Percentiles rank a stretch among this genome's conserved stretches.
Evolutionary conservation across 2,888 invertebrate genomes (phyloP).

Genomic region (Synergus itoensis): DNA sequence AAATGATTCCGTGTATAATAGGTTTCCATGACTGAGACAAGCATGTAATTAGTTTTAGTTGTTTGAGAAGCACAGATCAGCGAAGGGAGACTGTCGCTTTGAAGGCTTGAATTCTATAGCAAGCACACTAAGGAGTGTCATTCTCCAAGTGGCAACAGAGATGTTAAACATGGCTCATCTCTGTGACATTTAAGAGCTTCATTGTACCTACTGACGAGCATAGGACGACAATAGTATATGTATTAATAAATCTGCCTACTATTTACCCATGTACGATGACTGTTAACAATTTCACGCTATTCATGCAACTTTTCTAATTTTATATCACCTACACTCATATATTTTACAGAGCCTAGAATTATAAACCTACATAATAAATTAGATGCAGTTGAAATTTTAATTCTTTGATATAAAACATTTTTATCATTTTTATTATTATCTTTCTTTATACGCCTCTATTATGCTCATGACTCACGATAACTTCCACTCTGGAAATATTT

Average conservation of each 20-base stretch:
- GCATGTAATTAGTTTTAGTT: background rate
- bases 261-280: slow-evolving; percentile 11
- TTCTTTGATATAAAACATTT: background rate
- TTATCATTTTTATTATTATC: background rate
- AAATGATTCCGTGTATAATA: background rate
- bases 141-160: slow-evolving; percentile 8
- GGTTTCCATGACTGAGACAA: background rate
- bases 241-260: slow-evolving; percentile 17
- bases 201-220: slow-evolving; percentile 14
- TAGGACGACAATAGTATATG: background rate
- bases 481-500: background rate
- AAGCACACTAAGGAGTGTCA: slow-evolving; percentile 6
- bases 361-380: no score
- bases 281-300: background rate
- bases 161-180: slow-evolving; percentile 1
- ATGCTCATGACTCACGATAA: background rate
- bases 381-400: no score
- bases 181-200: slow-evolving; percentile 29
- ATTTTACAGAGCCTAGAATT: no score
- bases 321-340: no score
- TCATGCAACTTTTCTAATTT: background rate
- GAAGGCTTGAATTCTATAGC: slow-evolving; percentile 21
- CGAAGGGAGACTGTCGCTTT: background rate
- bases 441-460: background rate
- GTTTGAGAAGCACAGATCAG: slow-evolving; percentile 23